Conservation (phyloP, 2,113 vertebrate genomes). For the Zosterops hypoxanthus region DNA sequence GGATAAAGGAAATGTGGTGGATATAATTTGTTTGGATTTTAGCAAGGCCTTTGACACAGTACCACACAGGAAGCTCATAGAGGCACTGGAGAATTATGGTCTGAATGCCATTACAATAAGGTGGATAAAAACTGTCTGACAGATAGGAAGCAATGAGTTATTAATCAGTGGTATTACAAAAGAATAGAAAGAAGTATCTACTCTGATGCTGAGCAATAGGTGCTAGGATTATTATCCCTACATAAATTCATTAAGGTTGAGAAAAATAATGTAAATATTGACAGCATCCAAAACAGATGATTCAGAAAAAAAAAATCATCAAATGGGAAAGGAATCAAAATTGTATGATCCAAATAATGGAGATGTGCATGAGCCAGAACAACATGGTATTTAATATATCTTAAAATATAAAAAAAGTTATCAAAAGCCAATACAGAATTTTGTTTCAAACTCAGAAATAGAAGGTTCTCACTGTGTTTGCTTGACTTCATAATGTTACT, state of each 20-base stretch:
- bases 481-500: neutral
- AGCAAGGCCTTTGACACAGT: constrained; percentile 63
- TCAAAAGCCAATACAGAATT: neutral
- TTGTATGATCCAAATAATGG: neutral
- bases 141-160: constrained; percentile 52
- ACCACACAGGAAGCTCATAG: constrained; percentile 62
- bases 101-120: constrained; percentile 30
- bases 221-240: constrained; percentile 24
- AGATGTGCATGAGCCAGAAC: neutral
- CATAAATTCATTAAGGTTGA: constrained; percentile 19
- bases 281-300: neutral
- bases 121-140: constrained; percentile 53
- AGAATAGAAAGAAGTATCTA: constrained; percentile 41
- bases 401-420: neutral
- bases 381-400: neutral
- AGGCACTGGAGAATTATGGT: constrained; percentile 46
- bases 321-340: neutral
- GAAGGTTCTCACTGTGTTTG: neutral
- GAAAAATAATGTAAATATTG: constrained; percentile 28
- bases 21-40: constrained; percentile 74
- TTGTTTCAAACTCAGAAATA: neutral
- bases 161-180: constrained; percentile 66
- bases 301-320: constrained; percentile 11
- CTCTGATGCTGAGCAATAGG: neutral
- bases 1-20: constrained; percentile 60